Conservation (phyloP, 2,888 invertebrate genomes). For the Marasmarcha lunaedactyla region DNA sequence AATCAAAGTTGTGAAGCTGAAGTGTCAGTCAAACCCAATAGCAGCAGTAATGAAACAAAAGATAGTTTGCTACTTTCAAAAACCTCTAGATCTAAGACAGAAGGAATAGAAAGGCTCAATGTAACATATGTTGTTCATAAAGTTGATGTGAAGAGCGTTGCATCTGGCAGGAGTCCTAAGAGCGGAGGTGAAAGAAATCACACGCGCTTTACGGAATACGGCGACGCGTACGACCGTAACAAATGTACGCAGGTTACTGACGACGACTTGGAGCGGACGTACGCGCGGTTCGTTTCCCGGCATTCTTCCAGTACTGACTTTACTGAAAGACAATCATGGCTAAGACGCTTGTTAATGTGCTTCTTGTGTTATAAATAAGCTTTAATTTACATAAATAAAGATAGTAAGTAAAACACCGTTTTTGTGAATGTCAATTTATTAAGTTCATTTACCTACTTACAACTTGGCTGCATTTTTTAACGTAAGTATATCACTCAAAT, state of each 20-base stretch:
- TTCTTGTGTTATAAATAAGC: conserved; percentile 40
- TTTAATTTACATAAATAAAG: background rate
- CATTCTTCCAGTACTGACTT: conserved; percentile 26
- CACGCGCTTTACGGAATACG: background rate
- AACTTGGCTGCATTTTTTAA: too few relatives aligned
- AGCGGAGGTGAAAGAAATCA: background rate
- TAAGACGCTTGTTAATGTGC: conserved; percentile 27
- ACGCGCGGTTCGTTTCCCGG: conserved; percentile 27
- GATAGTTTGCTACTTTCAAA: background rate
- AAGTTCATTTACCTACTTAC: conserved; percentile 66
- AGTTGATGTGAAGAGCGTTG: background rate
- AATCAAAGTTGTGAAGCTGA: too few relatives aligned
- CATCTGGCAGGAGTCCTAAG: background rate
- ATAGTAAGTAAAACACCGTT: conserved; percentile 33
- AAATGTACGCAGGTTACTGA: conserved; percentile 13
- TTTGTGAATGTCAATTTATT: conserved; percentile 60
- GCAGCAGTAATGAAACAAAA: background rate
- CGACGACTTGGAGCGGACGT: background rate
- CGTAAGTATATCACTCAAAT: too few relatives aligned
- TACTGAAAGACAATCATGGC: conserved; percentile 28
- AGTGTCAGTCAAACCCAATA: too few relatives aligned
- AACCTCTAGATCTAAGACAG: background rate
- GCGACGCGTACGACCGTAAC: background rate
- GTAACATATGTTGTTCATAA: background rate
- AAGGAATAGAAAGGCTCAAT: background rate